Base-by-base conservation (phyloP, 2,113 vertebrate species). In the Pangasianodon hypophthalmus region DNA sequence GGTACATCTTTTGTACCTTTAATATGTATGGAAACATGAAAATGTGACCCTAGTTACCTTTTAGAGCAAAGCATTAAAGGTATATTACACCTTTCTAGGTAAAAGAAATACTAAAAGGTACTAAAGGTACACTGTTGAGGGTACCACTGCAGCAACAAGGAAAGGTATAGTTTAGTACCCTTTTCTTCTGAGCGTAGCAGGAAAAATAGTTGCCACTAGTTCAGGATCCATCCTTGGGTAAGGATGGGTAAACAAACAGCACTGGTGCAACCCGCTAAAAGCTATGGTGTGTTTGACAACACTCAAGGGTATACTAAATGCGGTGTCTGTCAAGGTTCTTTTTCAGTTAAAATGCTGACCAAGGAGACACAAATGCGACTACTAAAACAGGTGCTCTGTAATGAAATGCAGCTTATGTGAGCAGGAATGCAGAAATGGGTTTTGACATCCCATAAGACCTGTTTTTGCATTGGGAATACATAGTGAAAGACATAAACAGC, bases 371-470 rank as follows among this genome's bases (percentile, higher is more conserved):
- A 29, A 37, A 81, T 16, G 29, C 9, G 48, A 44, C 6, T 54
- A 56, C 3, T 56, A 37, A 37, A 32, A 52, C 52, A 21, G 29
- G 11, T 16, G 46, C 46, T 80, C 75, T 26, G 16, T 80, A 80
- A 80, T 50, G 19, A 80, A 80, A 77, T 77, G 75, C 73, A 77
- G 21, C 44, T 48, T 50, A 13, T 16, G 46, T 80, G 24, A 80
- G 46, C 26, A 52, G 26, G 46, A 80, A n/a, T n/a, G 26, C 26
- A 52, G 41, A 80, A 52, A 79, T 26, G 21, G 21, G 44, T 0
- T 48, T 79, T 13, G n/a, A 88, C 84, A 83, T 85, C 50, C 83
- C 48, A 71, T 90, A 85, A 71, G 21, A 26, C 10, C 32, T 77
- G 64, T 21, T 7, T 44, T 80, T 80, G 4, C 46, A 16, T 3